A percentile compares a stretch with the other conserved stretches of the same genome.
Conservation (phyloP, 2,888 invertebrate species). For the Mimachlamys varia region DNA sequence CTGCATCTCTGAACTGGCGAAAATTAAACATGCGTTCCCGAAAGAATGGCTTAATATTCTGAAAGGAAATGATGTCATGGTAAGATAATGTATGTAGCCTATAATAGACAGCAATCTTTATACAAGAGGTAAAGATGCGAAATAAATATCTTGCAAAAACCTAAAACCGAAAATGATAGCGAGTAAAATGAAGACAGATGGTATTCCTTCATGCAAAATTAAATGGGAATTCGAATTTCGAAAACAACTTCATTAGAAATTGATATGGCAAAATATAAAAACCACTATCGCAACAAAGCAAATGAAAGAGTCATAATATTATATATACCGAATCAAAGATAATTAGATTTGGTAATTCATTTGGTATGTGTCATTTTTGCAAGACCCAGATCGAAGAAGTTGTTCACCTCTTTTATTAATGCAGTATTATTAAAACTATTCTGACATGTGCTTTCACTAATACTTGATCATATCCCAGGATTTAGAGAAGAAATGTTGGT, state of each 20-base stretch:
- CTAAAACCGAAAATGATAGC: constrained; percentile 7
- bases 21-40: background rate
- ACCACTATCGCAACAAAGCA: no score
- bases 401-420: background rate
- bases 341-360: background rate
- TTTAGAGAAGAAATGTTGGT: no score
- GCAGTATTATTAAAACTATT: background rate
- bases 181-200: background rate
- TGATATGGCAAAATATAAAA: no score
- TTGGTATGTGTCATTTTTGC: background rate
- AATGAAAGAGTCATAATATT: no score
- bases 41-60: background rate
- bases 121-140: background rate
- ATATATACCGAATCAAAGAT: background rate
- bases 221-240: background rate
- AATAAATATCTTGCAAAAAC: background rate
- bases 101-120: background rate
- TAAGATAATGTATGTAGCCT: background rate
- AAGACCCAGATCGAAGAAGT: background rate
- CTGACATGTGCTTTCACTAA: no score
- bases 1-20: background rate
- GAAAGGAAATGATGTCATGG: background rate
- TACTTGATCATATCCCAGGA: no score
- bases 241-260: background rate
- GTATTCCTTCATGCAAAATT: background rate